These are phyloP conservation scores for Oenanthe oenanthe DNA, from an alignment of 2,113 vertebrate genomes.

Conservation along the genomic window DNA sequence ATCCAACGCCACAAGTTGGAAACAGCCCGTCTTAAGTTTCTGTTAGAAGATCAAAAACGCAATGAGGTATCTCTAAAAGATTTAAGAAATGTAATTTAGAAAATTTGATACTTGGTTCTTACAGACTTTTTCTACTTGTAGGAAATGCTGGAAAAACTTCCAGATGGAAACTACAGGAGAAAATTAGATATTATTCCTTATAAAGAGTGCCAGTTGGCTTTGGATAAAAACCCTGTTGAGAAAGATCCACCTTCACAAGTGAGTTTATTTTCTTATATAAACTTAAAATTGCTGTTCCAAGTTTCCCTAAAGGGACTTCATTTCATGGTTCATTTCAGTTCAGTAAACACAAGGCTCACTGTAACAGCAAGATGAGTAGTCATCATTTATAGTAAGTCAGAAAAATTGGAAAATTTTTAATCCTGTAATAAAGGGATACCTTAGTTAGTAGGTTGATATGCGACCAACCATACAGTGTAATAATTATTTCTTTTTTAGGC, in stretches of 20 bases:
- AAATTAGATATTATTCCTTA: slow-evolving; percentile 48
- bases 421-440: too few relatives aligned
- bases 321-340: not conserved
- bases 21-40: slow-evolving; percentile 79
- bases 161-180: slow-evolving; percentile 68
- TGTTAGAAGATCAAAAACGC: slow-evolving; percentile 76
- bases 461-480: not conserved
- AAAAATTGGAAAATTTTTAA: not conserved
- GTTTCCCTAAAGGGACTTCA: not conserved
- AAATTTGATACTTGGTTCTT: not conserved
- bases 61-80: slow-evolving; percentile 74
- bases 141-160: slow-evolving; percentile 79
- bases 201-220: not conserved
- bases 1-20: slow-evolving; percentile 86
- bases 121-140: slow-evolving; percentile 8
- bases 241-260: slow-evolving; percentile 40
- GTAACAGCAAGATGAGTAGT: not conserved
- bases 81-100: not conserved
- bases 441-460: not conserved
- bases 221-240: not conserved
- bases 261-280: not conserved
- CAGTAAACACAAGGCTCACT: not conserved
- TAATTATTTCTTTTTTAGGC: slow-evolving; percentile 28
- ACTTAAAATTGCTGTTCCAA: not conserved
- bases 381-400: not conserved